phyloP scores from a whole-genome alignment of 2,797 vertebrate genomes.

The Aratinga solstitialis region DNA sequence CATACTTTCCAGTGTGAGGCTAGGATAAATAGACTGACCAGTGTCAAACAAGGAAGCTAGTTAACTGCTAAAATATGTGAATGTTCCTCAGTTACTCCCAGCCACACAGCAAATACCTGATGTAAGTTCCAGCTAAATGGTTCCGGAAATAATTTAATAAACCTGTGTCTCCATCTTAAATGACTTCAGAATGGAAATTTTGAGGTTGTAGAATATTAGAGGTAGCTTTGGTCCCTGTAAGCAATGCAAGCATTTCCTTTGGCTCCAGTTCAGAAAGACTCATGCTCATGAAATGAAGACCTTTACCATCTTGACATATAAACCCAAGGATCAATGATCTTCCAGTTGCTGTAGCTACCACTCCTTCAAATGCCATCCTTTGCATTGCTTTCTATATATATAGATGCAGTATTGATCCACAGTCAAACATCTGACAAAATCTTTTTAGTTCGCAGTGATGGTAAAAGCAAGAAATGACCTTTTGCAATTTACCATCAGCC shows the following conservation, averaged over 20 bases:
- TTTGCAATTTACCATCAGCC: neutral
- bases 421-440: neutral
- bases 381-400: neutral
- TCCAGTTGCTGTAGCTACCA: neutral
- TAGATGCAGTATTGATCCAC: neutral
- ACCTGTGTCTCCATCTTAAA: neutral
- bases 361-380: neutral
- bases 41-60: neutral
- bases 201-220: neutral
- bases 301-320: neutral
- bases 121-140: neutral
- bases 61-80: neutral
- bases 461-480: neutral
- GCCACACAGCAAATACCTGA: neutral
- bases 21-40: neutral
- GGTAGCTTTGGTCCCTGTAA: neutral
- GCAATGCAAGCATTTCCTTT: neutral
- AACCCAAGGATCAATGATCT: neutral
- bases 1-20: neutral
- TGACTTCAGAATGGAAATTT: neutral
- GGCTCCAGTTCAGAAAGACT: neutral
- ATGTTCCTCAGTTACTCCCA: neutral
- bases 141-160: neutral
- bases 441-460: neutral
- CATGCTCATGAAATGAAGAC: neutral